Percentiles rank a stretch among this genome's conserved stretches.
phyloP scores from a whole-genome alignment of 1,140 invertebrate species.

The Arctopsyche grandis region DNA sequence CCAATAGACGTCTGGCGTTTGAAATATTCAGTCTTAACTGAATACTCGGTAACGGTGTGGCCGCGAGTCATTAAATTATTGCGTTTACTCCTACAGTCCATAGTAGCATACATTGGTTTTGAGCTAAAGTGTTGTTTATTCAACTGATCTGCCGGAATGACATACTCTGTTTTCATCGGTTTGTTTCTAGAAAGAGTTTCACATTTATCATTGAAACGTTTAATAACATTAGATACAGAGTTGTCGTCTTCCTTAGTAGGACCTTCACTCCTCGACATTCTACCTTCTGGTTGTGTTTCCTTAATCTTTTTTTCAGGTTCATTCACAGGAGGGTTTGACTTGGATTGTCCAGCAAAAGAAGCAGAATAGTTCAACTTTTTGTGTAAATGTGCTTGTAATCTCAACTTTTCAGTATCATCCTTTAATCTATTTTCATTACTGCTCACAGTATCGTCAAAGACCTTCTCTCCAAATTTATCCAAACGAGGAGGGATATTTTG shows the following conservation, averaged over 20 bases:
- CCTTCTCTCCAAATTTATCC: slow-evolving; percentile 33
- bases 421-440: background rate
- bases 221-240: slow-evolving; percentile 51
- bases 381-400: background rate
- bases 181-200: slow-evolving; percentile 44
- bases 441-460: slow-evolving; percentile 3
- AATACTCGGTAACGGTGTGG: slow-evolving; percentile 48
- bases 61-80: slow-evolving; percentile 48
- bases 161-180: background rate
- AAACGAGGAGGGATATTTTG: background rate
- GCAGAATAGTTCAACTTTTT: slow-evolving; percentile 25
- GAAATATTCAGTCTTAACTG: slow-evolving; percentile 46
- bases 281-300: background rate
- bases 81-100: slow-evolving; percentile 49
- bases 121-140: slow-evolving; percentile 32
- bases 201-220: slow-evolving; percentile 53
- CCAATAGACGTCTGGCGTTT: slow-evolving; percentile 47
- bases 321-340: too few species aligned
- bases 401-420: background rate
- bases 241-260: slow-evolving; percentile 40
- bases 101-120: slow-evolving; percentile 48
- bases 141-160: slow-evolving; percentile 13
- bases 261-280: background rate
- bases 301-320: background rate
- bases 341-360: slow-evolving; percentile 11